phyloP scores from a whole-genome alignment of 2,888 invertebrate genomes.

The Nasonovia ribisnigri region DNA sequence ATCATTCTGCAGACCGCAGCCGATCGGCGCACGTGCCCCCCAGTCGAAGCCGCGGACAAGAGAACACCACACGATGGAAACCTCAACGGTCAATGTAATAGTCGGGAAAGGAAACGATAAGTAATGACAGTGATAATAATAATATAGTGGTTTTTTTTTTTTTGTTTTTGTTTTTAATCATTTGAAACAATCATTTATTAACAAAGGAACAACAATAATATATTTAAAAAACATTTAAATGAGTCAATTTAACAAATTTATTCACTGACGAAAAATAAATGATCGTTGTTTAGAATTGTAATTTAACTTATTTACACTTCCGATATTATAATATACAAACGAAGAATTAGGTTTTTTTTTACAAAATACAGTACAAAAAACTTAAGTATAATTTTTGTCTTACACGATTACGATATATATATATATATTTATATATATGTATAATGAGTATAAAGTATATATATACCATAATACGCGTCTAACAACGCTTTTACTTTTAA shows the following conservation, averaged over 20 bases:
- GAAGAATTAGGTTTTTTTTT: slow-evolving; percentile 43
- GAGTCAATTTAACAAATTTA: slow-evolving; percentile 64
- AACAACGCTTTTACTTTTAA: slow-evolving; percentile 45
- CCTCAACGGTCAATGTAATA: background rate
- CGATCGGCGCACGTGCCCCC: background rate
- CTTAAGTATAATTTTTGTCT: slow-evolving; percentile 64
- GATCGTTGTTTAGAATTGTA: slow-evolving; percentile 63
- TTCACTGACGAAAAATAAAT: slow-evolving; percentile 63
- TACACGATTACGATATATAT: slow-evolving; percentile 37
- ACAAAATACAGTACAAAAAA: slow-evolving; percentile 65
- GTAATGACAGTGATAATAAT: background rate
- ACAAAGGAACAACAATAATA: slow-evolving; percentile 65
- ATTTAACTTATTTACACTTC: slow-evolving; percentile 60
- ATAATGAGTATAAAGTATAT: background rate
- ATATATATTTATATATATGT: background rate
- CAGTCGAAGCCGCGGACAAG: too few relatives aligned
- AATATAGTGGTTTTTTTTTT: background rate
- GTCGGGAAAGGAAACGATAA: background rate
- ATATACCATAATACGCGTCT: slow-evolving; percentile 38
- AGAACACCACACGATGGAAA: background rate
- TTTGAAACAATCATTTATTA: slow-evolving; percentile 64
- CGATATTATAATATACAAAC: slow-evolving; percentile 54
- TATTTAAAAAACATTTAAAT: slow-evolving; percentile 62
- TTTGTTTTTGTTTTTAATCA: slow-evolving; percentile 55
- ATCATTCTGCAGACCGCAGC: background rate